A percentile compares a stretch with the other conserved stretches of the same genome.
phyloP scores from a whole-genome alignment of 2,797 vertebrate species.

The Micrastur ruficollis region DNA sequence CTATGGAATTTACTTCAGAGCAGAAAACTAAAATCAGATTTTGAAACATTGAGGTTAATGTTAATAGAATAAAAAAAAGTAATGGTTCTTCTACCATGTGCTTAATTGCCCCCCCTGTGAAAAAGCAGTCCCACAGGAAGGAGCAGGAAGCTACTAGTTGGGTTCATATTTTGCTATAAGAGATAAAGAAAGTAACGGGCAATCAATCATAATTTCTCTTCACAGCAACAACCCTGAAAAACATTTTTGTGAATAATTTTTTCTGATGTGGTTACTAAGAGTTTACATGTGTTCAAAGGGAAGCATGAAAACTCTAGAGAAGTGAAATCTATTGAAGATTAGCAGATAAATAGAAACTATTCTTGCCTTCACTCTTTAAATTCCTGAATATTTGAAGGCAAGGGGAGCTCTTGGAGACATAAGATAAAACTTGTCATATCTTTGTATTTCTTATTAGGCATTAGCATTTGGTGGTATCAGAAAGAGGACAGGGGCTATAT shows the following conservation, averaged over 20 bases:
- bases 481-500: background rate
- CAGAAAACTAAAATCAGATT: background rate
- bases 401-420: background rate
- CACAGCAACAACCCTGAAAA: background rate
- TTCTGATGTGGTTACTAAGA: background rate
- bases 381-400: background rate
- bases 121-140: background rate
- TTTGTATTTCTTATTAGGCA: background rate
- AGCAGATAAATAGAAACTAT: background rate
- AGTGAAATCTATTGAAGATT: background rate
- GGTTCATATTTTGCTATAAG: background rate
- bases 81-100: background rate
- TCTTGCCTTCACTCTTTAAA: background rate
- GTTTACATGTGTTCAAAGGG: background rate
- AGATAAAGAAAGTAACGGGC: background rate
- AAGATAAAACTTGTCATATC: background rate
- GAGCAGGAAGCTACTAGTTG: background rate
- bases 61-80: background rate
- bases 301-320: background rate
- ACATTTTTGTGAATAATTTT: background rate
- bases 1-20: background rate
- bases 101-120: background rate
- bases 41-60: background rate
- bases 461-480: background rate
- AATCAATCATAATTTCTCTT: background rate